Evolutionary conservation across 2,113 vertebrate species (phyloP).

Genomic region (Epinephelus cyanopodus): DNA sequence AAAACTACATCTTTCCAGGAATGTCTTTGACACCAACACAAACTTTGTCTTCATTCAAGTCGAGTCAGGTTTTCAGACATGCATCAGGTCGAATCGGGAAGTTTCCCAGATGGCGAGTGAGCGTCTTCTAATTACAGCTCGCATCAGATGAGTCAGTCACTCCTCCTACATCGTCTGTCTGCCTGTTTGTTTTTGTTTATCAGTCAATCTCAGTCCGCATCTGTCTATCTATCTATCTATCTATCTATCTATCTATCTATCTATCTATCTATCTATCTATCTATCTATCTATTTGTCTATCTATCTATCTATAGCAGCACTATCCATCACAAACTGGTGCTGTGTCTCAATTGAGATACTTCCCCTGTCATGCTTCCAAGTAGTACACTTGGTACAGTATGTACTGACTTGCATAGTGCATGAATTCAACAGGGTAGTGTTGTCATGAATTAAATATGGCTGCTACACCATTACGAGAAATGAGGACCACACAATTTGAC

Average conservation of each 20-base stretch:
- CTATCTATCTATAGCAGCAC: neutral
- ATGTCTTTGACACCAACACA: neutral
- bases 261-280: constrained; percentile 8
- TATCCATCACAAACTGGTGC: neutral
- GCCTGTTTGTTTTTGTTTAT: constrained; percentile 26
- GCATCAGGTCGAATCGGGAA: constrained; percentile 16
- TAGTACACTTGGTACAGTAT: no score
- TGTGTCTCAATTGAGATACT: no score
- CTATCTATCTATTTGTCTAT: neutral
- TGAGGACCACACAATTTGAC: no score
- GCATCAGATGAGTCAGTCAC: constrained; percentile 57
- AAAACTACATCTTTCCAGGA: neutral
- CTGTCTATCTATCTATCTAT: constrained; percentile 7
- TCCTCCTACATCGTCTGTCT: constrained; percentile 46
- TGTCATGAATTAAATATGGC: no score
- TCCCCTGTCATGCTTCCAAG: no score
- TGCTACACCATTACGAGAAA: no score
- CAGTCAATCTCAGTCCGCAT: neutral
- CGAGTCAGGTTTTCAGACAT: constrained; percentile 4
- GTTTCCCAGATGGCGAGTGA: constrained; percentile 37
- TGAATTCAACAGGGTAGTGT: no score
- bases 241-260: neutral
- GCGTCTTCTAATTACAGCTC: constrained; percentile 48
- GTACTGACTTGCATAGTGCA: no score
- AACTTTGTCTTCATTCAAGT: neutral